Evolutionary conservation across 2,888 invertebrate genomes (phyloP).

Genomic region (Amphipoea oculea): DNA sequence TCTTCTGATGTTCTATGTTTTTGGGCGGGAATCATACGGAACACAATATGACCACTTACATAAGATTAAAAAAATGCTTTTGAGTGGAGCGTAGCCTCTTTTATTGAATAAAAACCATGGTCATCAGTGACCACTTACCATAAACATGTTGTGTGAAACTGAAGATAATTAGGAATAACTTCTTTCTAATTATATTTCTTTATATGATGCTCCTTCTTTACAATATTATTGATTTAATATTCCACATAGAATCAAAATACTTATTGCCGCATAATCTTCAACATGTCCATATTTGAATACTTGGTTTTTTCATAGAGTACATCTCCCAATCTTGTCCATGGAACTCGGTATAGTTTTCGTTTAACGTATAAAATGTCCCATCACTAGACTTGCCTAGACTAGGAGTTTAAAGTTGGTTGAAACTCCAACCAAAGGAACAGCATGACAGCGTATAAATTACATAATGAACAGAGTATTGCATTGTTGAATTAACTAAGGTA

Average conservation of each 20-base stretch:
- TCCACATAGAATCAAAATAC: no score
- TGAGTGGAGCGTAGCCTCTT: background rate
- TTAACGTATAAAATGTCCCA: background rate
- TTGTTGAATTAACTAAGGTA: background rate
- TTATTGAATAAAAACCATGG: background rate
- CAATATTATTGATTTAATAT: background rate
- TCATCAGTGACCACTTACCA: background rate
- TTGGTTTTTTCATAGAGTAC: no score
- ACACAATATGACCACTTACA: background rate
- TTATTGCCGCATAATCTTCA: background rate
- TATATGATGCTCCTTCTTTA: background rate
- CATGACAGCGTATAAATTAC: constrained; percentile 9
- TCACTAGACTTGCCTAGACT: background rate
- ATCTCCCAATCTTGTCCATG: background rate
- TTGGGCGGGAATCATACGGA: background rate
- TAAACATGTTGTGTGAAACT: background rate
- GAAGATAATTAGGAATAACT: background rate
- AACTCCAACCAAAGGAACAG: background rate
- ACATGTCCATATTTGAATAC: background rate
- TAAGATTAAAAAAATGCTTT: background rate
- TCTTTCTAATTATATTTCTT: background rate
- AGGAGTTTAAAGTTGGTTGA: background rate
- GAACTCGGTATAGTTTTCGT: background rate
- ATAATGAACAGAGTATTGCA: background rate
- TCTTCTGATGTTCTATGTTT: background rate